Conservation (phyloP, 1,140 invertebrate genomes). For the Pseudomyrmex concolor region DNA sequence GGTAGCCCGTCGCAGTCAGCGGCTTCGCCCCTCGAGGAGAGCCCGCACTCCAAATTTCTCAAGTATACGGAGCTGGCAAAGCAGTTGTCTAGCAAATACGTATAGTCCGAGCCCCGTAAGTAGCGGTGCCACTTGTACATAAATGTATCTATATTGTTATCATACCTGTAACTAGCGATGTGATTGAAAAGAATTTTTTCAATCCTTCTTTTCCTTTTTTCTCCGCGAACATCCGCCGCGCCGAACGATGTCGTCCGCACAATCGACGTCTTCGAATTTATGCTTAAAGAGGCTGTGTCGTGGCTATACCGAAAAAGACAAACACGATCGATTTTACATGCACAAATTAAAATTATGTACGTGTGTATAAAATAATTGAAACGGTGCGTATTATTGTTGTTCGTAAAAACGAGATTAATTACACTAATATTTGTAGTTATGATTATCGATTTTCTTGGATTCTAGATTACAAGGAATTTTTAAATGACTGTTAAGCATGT, state of each 20-base stretch:
- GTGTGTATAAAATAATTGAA: too few species aligned
- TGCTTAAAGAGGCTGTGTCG: conserved; percentile 61
- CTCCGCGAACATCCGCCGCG: conserved; percentile 55
- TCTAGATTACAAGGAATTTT: too few species aligned
- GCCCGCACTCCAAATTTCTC: conserved; percentile 97
- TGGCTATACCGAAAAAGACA: conserved; percentile 30
- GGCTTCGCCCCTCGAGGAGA: conserved; percentile 91
- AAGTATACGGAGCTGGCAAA: conserved; percentile 98
- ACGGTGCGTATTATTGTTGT: neutral
- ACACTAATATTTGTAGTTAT: conserved; percentile 12
- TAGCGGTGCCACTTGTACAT: conserved; percentile 85
- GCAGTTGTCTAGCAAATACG: conserved; percentile 97
- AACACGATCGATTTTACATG: neutral
- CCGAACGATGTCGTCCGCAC: conserved; percentile 47
- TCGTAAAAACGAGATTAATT: neutral
- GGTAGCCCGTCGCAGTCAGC: conserved; percentile 83
- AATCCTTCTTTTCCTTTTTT: neutral
- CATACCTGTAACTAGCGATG: conserved; percentile 73
- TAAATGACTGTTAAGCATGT: neutral
- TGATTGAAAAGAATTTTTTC: conserved; percentile 63
- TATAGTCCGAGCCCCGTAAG: conserved; percentile 87
- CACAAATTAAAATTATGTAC: neutral
- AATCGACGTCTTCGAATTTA: conserved; percentile 50
- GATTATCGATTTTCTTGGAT: conserved; percentile 20
- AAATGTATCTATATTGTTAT: conserved; percentile 85